phyloP scores from a whole-genome alignment of 2,888 invertebrate species.

The Periphyllus acericola region DNA sequence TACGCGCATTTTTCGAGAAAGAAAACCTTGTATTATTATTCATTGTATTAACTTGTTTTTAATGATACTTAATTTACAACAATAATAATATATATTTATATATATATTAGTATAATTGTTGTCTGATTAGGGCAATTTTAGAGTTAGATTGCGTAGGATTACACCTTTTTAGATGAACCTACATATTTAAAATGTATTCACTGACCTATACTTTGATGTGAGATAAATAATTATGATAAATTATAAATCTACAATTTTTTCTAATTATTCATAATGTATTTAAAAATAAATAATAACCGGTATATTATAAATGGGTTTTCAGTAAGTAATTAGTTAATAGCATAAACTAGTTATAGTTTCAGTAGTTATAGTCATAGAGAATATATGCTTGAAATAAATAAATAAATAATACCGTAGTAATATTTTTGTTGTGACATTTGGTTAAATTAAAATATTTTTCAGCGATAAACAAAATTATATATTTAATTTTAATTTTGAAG shows the following conservation, averaged over 20 bases:
- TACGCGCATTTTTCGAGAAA: not conserved
- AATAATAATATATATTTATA: not conserved
- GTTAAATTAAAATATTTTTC: too few species aligned
- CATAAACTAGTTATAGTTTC: too few species aligned
- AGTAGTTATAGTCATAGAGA: not conserved
- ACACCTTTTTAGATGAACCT: not conserved
- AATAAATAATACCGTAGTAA: too few species aligned
- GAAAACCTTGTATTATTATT: not conserved
- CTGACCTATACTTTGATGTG: not conserved
- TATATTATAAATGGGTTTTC: not conserved
- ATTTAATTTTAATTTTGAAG: too few species aligned
- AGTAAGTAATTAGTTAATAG: too few species aligned
- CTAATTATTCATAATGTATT: not conserved
- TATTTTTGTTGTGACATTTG: too few species aligned
- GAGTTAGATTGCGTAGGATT: not conserved
- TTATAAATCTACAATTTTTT: not conserved
- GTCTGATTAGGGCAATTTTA: not conserved
- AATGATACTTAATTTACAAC: not conserved
- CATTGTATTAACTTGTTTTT: not conserved
- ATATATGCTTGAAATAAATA: too few species aligned
- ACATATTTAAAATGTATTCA: conserved; percentile 10
- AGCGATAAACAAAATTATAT: too few species aligned
- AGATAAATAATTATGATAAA: not conserved
- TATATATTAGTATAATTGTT: not conserved
- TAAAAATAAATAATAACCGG: not conserved